phyloP scores from a whole-genome alignment of 37 sponge, comb jelly and placozoan species.

The Spongilla lacustris region DNA sequence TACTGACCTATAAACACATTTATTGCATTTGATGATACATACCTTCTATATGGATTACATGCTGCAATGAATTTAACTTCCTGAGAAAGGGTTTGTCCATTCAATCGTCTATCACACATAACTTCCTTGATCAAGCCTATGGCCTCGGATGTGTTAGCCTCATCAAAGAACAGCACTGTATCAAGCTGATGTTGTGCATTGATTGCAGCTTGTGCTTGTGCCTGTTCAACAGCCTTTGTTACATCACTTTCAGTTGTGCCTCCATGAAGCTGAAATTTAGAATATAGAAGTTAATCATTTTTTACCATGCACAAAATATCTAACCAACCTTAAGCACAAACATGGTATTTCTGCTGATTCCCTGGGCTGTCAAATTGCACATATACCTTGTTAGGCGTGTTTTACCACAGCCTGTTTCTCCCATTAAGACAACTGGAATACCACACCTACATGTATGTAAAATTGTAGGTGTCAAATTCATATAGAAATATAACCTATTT shows the following conservation, averaged over 20 bases:
- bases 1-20: background rate
- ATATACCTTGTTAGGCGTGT: slow-evolving; percentile 89
- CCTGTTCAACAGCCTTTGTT: slow-evolving; percentile 49
- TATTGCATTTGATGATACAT: background rate
- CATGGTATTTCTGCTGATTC: slow-evolving; percentile 48
- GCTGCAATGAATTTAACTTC: slow-evolving; percentile 96
- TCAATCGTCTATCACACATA: slow-evolving; percentile 92
- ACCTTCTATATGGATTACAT: slow-evolving; percentile 95
- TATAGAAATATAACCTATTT: no score
- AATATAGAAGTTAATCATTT: background rate
- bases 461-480: no score
- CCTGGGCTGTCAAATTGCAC: slow-evolving; percentile 65
- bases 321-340: slow-evolving; percentile 63
- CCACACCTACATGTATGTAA: slow-evolving; percentile 80
- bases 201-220: slow-evolving; percentile 48
- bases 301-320: no score
- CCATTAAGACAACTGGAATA: slow-evolving; percentile 97
- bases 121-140: slow-evolving; percentile 97
- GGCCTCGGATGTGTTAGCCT: slow-evolving; percentile 96
- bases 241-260: slow-evolving; percentile 80
- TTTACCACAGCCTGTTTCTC: slow-evolving; percentile 99
- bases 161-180: slow-evolving; percentile 98
- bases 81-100: slow-evolving; percentile 68
- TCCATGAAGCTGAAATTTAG: slow-evolving; percentile 76
- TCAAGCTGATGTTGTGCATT: slow-evolving; percentile 25